Percentiles rank a stretch among this genome's conserved stretches.
Evolutionary conservation across 2,888 invertebrate genomes (phyloP).

Genomic region (Tortricodes alternella): DNA sequence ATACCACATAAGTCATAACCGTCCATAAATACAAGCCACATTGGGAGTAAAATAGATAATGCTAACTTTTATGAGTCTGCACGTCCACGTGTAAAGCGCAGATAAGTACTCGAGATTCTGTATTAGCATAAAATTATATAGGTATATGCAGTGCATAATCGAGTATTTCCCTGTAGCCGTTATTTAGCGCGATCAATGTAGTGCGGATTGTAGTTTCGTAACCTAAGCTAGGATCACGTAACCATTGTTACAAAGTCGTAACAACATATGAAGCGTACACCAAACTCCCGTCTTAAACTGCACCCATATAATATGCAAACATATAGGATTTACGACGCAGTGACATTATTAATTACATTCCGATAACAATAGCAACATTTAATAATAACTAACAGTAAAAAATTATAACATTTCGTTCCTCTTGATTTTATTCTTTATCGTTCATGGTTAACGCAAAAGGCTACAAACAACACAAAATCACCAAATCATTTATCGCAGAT

Average conservation of each 20-base stretch:
- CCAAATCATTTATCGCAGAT: slow-evolving; percentile 30
- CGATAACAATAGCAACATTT: slow-evolving; percentile 5
- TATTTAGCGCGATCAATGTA: slow-evolving; percentile 61
- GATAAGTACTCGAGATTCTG: slow-evolving; percentile 11
- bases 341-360: background rate
- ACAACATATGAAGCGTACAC: slow-evolving; percentile 36
- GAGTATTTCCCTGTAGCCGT: slow-evolving; percentile 59
- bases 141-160: background rate
- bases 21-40: slow-evolving; percentile 12
- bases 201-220: slow-evolving; percentile 66
- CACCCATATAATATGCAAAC: slow-evolving; percentile 5
- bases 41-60: slow-evolving; percentile 14
- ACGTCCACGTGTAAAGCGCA: slow-evolving; percentile 22
- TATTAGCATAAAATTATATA: background rate
- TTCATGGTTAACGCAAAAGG: slow-evolving; percentile 21
- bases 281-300: slow-evolving; percentile 27
- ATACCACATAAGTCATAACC: background rate
- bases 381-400: background rate
- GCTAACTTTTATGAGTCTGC: slow-evolving; percentile 23
- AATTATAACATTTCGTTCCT: slow-evolving; percentile 10
- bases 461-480: slow-evolving; percentile 30
- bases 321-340: slow-evolving; percentile 8
- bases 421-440: slow-evolving; percentile 23
- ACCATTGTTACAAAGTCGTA: slow-evolving; percentile 61
- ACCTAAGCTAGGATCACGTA: slow-evolving; percentile 68